Percentiles rank a stretch among this genome's conserved stretches.
Conservation (phyloP, 2,113 vertebrate genomes). For the Hydrochoerus hydrochaeris region DNA sequence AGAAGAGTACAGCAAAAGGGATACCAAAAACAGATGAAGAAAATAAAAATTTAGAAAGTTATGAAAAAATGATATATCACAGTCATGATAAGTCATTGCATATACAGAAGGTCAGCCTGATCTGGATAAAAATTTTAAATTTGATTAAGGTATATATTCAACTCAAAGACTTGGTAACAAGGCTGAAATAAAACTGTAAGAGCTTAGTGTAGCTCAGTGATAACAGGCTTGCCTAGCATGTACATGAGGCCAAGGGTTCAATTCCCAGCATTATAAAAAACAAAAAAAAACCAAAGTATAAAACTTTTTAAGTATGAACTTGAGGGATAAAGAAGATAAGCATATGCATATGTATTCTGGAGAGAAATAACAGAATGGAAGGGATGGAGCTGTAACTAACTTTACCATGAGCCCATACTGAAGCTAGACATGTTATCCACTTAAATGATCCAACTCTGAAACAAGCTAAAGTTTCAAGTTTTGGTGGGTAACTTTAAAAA, state of each 20-base stretch:
- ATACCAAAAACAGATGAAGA: constrained; percentile 1
- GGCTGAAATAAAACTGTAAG: constrained; percentile 31
- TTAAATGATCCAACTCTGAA: constrained; percentile 52
- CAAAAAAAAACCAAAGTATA: neutral
- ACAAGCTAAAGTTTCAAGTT: neutral
- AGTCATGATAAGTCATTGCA: neutral
- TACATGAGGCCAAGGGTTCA: neutral
- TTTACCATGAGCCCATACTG: constrained; percentile 9
- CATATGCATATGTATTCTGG: neutral
- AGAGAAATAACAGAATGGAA: neutral
- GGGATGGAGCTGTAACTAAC: neutral
- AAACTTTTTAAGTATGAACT: neutral
- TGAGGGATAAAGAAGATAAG: neutral
- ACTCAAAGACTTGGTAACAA: neutral
- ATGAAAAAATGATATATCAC: constrained; percentile 17
- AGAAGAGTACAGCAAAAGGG: neutral
- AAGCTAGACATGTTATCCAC: constrained; percentile 35
- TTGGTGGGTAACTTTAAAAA: constrained; percentile 29
- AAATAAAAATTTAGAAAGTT: constrained; percentile 15
- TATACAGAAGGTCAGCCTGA: neutral
- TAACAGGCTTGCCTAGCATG: neutral
- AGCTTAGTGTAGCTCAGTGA: neutral
- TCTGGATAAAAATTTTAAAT: neutral
- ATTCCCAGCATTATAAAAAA: neutral
- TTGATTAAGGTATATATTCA: constrained; percentile 40